Base-by-base conservation (phyloP, 1,140 invertebrate genomes). In the Pinna nobilis region DNA sequence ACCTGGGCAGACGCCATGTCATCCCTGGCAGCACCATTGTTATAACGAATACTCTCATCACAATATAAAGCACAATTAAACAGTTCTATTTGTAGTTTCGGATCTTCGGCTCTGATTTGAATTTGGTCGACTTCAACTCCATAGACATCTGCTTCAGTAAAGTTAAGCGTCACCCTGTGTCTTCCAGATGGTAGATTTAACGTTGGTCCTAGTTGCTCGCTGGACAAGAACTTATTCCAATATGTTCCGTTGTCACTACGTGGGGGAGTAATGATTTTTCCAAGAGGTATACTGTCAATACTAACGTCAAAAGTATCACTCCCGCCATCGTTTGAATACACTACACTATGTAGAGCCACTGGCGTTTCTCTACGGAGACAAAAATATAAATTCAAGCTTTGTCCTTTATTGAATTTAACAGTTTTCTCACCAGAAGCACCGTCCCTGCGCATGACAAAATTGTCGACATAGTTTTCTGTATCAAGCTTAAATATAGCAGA, bases 111-210 rank as follows among this genome's bases (percentile, higher is more conserved):
- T 4, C 39, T 13, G 11, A 79, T 30, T 30, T 67, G 55, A n/a
- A 79, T 13, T 4, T 61, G 68, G 49, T 79, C 77, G 4, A 79
- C 64, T 53, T 79, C 77, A 15, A 76, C 39, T 44, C 77, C 77
- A 49, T 74, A 70, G 32, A 57, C 59, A 71, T 79, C 77, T 0
- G 74, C 76, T 37, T 53, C 55, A 23, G 47, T 68, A 55, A 79
- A 69, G 13, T 59, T 55, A 11, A 75, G 28, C 4, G 67, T 50
- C 13, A 75, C 35, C n/a, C 37, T 64, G 30, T 75, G 73, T 39
- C 67, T 39, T 15, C 73, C 73, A 20, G 66, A 69, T 5, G 60
- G 33, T 1, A 75, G 35, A 0, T 39, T 75, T n/a, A 70, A 32
- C 39, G 30, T 65, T 1, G 60, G 66, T 15, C 73, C 73, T 39